These are phyloP conservation scores for Caenorhabditis uteleia DNA, from an alignment of 2,888 invertebrate species.

Conservation along the genomic window DNA sequence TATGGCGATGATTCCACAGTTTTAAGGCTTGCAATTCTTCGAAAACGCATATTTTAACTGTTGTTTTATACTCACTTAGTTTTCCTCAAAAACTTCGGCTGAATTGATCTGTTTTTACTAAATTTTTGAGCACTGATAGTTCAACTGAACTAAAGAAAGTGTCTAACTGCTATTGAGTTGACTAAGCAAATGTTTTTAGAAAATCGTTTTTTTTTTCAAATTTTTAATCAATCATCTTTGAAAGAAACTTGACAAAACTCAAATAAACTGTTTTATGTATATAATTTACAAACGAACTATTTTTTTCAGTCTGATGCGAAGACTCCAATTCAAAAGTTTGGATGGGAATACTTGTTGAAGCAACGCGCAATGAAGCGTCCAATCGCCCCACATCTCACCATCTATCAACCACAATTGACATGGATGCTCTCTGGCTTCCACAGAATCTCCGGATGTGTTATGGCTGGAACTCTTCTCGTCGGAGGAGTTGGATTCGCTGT, in stretches of 20 bases:
- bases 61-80: no score
- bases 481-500: constrained; percentile 66
- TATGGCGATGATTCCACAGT: no score
- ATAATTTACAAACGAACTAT: not conserved
- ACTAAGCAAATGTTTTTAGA: no score
- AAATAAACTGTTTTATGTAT: not conserved
- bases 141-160: no score
- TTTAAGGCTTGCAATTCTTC: no score
- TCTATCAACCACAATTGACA: constrained; percentile 69
- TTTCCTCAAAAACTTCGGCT: no score
- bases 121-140: no score
- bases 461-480: constrained; percentile 67
- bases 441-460: constrained; percentile 65
- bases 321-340: constrained; percentile 63
- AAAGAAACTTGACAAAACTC: not conserved
- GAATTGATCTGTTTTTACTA: no score
- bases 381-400: constrained; percentile 67
- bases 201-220: no score
- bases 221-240: not conserved
- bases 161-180: no score
- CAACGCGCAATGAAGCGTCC: constrained; percentile 65
- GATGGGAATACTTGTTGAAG: constrained; percentile 65
- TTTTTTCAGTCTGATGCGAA: constrained; percentile 37
- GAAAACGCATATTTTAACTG: no score
- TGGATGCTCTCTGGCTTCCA: constrained; percentile 68